Evolutionary conservation across 2,888 invertebrate genomes (phyloP), one percentile per base, ranked within the genome.

Genomic region (Lycia hirtaria): DNA sequence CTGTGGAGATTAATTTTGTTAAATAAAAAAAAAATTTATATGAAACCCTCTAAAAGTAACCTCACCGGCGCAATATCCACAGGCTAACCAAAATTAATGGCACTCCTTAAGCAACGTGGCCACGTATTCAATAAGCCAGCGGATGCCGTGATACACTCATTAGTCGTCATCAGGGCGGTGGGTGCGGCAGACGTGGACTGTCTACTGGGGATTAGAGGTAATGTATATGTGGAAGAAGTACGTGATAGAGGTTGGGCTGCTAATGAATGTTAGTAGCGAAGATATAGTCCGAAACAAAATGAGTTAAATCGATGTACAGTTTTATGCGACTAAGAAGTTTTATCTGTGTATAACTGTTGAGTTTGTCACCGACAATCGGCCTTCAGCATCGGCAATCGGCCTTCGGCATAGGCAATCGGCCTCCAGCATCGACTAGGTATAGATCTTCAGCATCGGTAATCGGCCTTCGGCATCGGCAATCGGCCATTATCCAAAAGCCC

Each of bases 121-220:
- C 67, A 67, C 67, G 67, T 67, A 65, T 65, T 63, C 67, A 67
- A 65, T 65, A 65, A 63, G 56, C 43, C 56, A 4, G 28, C 17
- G 56, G 55, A 37, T 53, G 54, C 54, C 50, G 37, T 44, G 64
- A 47, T 26, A 32, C 57, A 17, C 60, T 65, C 65, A 65, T 67
- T 65, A 67, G 65, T 63, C 48, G 51, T 60, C 60, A 67, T 67
- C 53, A 63, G 56, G 38, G 35, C 33, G 17, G 49, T 49, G 14
- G 32, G 58, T 44, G 50, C 41, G 43, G 14, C 28, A 17, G 52
- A 60, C 67, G 63, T 65, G 65, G 48, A 40, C 26, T 15, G 7
- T 26, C 30, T 56, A 32, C 40, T 9, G 14, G 14, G 14, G 22
- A 19, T 48, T 26, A 48, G 12, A 26, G 24, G 10, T 48, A 48